Base-by-base conservation (phyloP, 2,888 invertebrate genomes). In the Drosophila kambysellisi region DNA sequence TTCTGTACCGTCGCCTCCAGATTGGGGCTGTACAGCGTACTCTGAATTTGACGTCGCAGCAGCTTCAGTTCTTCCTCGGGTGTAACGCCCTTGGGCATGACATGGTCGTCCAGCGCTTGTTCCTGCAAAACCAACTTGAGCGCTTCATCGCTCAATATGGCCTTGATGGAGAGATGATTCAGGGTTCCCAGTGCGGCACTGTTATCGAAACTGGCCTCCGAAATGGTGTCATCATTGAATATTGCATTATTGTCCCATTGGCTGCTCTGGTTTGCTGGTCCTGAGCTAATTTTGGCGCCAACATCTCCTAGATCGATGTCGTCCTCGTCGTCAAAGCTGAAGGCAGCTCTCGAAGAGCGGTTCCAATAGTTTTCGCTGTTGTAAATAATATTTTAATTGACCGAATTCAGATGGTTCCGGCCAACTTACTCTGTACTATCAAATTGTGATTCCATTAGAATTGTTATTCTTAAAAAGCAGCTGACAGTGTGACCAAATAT, bases 331-430 rank as follows among this genome's bases (percentile, higher is more conserved):
- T 97, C 97, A 91, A 97, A 97, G 91, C 95, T 96, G 82, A 97
- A 96, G 0, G 96, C 96, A 77, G 95, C 95, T 1, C 95, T 95
- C 70, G 95, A 95, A 17, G 95, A 96, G 83, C 95, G 95, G 91
- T 96, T 96, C 97, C 97, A 97, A 93, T 96, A 97, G 83, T 96
- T 96, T 70, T 96, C 96, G 58, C 95, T 95, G 72, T 95, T 95
- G 89, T 30, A 25, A 29, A 11, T 4, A 3, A 5, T 29, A 39
- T 11, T 61, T 48, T 32, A 61, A 0, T 0, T 35, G 3, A 8
- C 1, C 7, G 11, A 32, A n/a, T 50, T 43, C n/a, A 0, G 17
- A 39, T 51, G 15, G 7, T 37, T n/a, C 8, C 2, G 12, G 4
- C 29, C 0, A 0, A 61, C 76, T 63, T 39, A 79, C 78, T 79